Evolutionary conservation across 1,140 invertebrate species (phyloP).

Genomic region (Mercenaria mercenaria): DNA sequence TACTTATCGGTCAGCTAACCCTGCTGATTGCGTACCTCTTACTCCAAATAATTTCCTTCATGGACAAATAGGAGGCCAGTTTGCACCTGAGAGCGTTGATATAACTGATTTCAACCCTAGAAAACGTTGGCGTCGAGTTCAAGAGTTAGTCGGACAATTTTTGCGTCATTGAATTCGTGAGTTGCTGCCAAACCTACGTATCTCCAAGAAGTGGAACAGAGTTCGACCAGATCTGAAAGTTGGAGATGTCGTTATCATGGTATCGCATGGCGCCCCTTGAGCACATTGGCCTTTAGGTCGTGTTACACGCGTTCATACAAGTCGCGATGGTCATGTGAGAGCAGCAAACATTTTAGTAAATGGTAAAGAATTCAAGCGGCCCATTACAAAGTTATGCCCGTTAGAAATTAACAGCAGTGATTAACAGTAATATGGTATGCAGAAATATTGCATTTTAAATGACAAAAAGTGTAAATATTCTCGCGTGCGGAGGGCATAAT

Average conservation of each 20-base stretch:
- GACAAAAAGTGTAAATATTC: no score
- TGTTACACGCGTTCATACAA: background rate
- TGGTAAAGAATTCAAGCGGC: no score
- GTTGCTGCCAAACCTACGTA: conserved; percentile 21
- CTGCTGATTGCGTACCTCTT: no score
- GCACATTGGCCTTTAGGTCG: no score
- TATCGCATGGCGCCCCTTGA: background rate
- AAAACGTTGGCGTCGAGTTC: conserved; percentile 34
- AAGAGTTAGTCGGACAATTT: conserved; percentile 48
- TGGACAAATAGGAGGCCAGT: conserved; percentile 26
- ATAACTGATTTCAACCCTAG: background rate
- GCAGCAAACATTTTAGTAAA: no score
- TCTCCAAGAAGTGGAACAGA: conserved; percentile 35
- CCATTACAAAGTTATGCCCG: no score
- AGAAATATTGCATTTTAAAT: background rate
- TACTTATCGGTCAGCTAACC: conserved; percentile 72
- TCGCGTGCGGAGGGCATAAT: no score
- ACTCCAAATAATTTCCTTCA: conserved; percentile 76
- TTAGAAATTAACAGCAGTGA: no score
- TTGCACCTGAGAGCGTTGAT: conserved; percentile 24
- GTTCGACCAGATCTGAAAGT: no score
- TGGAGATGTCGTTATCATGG: no score
- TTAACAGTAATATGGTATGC: no score
- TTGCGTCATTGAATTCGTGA: conserved; percentile 53
- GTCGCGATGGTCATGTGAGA: conserved; percentile 51